Evolutionary conservation across 2,797 vertebrate genomes (phyloP).

Genomic region (Euthynnus affinis): DNA sequence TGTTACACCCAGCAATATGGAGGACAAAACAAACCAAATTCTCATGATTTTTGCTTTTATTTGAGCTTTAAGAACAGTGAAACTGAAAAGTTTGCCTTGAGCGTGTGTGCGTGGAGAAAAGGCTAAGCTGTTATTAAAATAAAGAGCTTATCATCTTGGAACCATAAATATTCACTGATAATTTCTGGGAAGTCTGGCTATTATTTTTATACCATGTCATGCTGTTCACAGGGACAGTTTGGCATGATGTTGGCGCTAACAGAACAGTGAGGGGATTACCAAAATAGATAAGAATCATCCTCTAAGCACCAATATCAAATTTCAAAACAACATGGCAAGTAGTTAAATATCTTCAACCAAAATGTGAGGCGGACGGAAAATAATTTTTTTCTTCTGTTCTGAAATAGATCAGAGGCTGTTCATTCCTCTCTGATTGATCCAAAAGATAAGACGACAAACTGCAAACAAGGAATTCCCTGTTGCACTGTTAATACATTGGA

Average conservation of each 20-base stretch:
- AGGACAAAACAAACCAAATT: no score
- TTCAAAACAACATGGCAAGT: neutral
- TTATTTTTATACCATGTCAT: neutral
- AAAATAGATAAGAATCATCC: neutral
- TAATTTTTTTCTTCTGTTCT: neutral
- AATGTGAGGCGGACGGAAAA: neutral
- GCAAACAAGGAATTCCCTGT: constrained; percentile 41
- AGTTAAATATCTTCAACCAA: neutral
- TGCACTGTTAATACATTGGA: neutral
- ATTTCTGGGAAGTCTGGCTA: neutral
- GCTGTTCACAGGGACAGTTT: neutral
- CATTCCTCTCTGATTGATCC: constrained; percentile 9
- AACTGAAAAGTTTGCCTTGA: neutral
- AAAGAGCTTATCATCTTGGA: no score
- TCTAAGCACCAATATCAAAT: neutral
- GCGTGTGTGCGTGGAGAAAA: neutral
- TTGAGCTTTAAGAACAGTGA: neutral
- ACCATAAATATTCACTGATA: neutral
- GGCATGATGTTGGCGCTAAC: neutral
- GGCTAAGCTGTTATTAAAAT: no score
- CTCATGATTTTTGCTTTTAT: no score
- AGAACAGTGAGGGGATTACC: no score
- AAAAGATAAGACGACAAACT: neutral
- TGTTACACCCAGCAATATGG: no score
- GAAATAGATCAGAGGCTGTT: neutral